Percentiles rank a stretch among this genome's conserved stretches.
phyloP scores from a whole-genome alignment of 2,888 invertebrate species.

The Sisyra terminalis region DNA sequence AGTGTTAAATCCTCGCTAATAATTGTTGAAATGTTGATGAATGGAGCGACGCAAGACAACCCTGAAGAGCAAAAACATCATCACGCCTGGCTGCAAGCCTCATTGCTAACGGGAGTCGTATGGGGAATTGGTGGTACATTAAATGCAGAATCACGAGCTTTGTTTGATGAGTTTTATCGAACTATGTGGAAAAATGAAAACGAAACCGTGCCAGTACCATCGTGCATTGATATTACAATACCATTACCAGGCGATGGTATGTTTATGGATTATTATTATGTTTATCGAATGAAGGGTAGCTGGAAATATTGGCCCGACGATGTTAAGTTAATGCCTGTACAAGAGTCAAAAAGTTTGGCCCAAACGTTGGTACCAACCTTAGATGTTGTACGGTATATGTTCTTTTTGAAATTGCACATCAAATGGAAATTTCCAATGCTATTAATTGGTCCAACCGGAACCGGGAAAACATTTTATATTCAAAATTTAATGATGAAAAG shows the following conservation, averaged over 20 bases:
- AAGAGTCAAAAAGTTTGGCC: slow-evolving; percentile 47
- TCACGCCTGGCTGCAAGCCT: slow-evolving; percentile 56
- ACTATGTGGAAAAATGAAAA: slow-evolving; percentile 32
- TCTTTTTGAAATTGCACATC: slow-evolving; percentile 60
- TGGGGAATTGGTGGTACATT: slow-evolving; percentile 80
- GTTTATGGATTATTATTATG: slow-evolving; percentile 67
- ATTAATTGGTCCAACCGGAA: slow-evolving; percentile 70
- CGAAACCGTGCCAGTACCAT: slow-evolving; percentile 34
- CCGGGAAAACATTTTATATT: slow-evolving; percentile 71
- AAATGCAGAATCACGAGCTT: slow-evolving; percentile 50
- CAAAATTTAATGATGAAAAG: slow-evolving; percentile 54
- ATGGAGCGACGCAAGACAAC: slow-evolving; percentile 48
- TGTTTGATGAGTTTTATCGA: slow-evolving; percentile 45
- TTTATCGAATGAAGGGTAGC: slow-evolving; percentile 64
- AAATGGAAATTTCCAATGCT: slow-evolving; percentile 47
- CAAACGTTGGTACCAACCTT: slow-evolving; percentile 70
- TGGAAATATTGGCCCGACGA: slow-evolving; percentile 81
- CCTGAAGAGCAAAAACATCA: slow-evolving; percentile 51
- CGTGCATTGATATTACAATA: slow-evolving; percentile 42
- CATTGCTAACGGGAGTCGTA: slow-evolving; percentile 53
- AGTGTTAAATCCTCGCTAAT: slow-evolving; percentile 52
- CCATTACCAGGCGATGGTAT: slow-evolving; percentile 60
- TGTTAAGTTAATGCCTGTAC: slow-evolving; percentile 42
- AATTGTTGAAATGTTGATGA: slow-evolving; percentile 61
- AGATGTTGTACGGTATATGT: slow-evolving; percentile 68